Evolutionary conservation across 2,797 vertebrate species (phyloP).

Genomic region (Florisuga fusca): DNA sequence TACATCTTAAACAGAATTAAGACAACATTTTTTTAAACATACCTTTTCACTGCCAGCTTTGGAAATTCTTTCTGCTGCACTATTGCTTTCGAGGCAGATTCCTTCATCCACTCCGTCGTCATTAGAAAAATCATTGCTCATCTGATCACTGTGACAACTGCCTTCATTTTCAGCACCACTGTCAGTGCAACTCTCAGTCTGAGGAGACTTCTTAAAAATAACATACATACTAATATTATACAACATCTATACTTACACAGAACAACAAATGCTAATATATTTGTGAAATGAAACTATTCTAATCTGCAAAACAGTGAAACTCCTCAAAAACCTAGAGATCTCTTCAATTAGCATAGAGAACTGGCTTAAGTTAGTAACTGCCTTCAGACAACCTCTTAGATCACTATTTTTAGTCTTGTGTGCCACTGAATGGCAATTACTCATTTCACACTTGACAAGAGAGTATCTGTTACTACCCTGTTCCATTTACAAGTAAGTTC

Average conservation of each 20-base stretch:
- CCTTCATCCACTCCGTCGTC: constrained; percentile 98
- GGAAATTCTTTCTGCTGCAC: constrained; percentile 88
- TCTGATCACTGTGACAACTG: constrained; percentile 99
- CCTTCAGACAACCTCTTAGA: neutral
- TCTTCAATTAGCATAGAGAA: neutral
- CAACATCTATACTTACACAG: neutral
- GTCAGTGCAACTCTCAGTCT: constrained; percentile 98
- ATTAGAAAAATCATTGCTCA: constrained; percentile 99
- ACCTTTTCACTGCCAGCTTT: constrained; percentile 93
- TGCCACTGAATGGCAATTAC: neutral
- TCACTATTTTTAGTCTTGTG: neutral
- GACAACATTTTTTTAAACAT: neutral
- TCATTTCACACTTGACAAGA: neutral
- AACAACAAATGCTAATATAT: neutral
- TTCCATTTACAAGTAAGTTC: neutral
- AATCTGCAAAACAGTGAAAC: neutral
- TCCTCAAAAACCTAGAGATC: neutral
- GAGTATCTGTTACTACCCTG: neutral
- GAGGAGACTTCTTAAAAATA: constrained; percentile 93
- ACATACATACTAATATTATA: constrained; percentile 29
- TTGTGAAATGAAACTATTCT: neutral
- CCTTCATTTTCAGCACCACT: constrained; percentile 99
- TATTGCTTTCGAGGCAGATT: constrained; percentile 94
- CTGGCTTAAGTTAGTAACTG: neutral
- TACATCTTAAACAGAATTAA: neutral